Base-by-base conservation (phyloP, 23 tunicate species). In the Ascidia mentula region DNA sequence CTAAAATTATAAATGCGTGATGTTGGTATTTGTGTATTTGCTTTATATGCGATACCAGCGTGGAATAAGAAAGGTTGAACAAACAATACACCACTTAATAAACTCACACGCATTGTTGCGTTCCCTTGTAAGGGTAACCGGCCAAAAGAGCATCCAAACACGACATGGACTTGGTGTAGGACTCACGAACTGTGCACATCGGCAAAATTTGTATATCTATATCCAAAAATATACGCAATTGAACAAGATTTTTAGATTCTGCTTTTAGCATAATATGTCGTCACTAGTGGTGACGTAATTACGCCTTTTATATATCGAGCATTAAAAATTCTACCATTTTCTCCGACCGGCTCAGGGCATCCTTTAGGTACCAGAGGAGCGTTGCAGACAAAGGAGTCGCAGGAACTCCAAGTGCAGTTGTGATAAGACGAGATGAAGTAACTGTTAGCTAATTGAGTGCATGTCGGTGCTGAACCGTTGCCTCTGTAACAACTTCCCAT, bases 341-440 rank as follows among this genome's bases (percentile, higher is more conserved):
- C 13, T 53, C n/a, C n/a, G n/a, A n/a, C n/a, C n/a, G n/a, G n/a
- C 28, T 3, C 24, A 28, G 7, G 24, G 24, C 65, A 53, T 53
- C 65, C 65, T 26, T 28, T 53, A 5, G 65, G 65, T 53, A 9
- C 28, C 65, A 53, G 65, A 20, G 65, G 65, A 53, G 13, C 7
- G 65, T 53, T 53, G 65, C 65, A 53, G 65, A 28, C 65, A 9
- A 53, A 53, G 24, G 65, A 20, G 65, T 53, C 24, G 65, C 65
- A 53, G 28, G 65, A 53, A 28, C 13, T 53, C 13, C 13, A 9
- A 20, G 65, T 53, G 24, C 65, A 53, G 65, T 53, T 53, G 65
- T 53, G 65, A 9, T 53, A 53, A 26, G 13, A 20, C 22, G 13
- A 26, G 4, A 9, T 53, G 13, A 28, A 1, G 2, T 53, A 53